Base-by-base conservation (phyloP, 2,113 vertebrate species). In the Chelonoidis abingdonii region DNA sequence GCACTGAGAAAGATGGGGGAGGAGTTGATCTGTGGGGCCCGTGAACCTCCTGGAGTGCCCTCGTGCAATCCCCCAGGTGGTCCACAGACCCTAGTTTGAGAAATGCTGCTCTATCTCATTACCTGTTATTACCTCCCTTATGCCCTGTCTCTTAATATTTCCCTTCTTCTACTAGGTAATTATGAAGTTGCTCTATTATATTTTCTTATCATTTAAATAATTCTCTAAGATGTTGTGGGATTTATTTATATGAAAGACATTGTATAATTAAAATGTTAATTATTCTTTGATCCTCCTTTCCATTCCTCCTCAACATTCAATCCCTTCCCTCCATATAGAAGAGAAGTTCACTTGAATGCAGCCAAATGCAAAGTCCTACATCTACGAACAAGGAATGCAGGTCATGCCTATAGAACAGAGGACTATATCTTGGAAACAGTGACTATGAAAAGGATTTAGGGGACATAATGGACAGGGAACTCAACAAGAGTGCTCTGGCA, bases 321-420 rank as follows among this genome's bases (percentile, higher is more conserved):
- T 13, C 4, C 7, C 10, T 16, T 83, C 89, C 59, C 56, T 87
- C 69, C 49, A 72, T 0, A 0, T 21, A 47, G 13, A 17, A n/a
- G 44, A 80, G 22, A 47, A 84, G 78, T 5, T 35, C 44, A 69
- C 79, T 35, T 38, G 62, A 75, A 24, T 29, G n/a, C 85, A 50
- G 57, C 17, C 10, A 80, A 75, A 59, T 65, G 50, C 10, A 69
- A 91, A 49, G n/a, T 54, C 17, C 54, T 1, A 0, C 13, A 13
- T 17, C 56, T 81, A 87, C 24, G 93, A 93, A 83, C 44, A 91
- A 81, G 35, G 6, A n/a, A 52, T 49, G 14, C 16, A 17, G 1
- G 0, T 1, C 12, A 22, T 72, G 83, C 59, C 44, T 86, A 69
- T 27, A 59, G 25, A 85, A 31, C 35, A 56, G 83, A 79, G 13